These are phyloP conservation scores for Tyrannus savana DNA, from an alignment of 2,113 vertebrate genomes.

Conservation along the genomic window DNA sequence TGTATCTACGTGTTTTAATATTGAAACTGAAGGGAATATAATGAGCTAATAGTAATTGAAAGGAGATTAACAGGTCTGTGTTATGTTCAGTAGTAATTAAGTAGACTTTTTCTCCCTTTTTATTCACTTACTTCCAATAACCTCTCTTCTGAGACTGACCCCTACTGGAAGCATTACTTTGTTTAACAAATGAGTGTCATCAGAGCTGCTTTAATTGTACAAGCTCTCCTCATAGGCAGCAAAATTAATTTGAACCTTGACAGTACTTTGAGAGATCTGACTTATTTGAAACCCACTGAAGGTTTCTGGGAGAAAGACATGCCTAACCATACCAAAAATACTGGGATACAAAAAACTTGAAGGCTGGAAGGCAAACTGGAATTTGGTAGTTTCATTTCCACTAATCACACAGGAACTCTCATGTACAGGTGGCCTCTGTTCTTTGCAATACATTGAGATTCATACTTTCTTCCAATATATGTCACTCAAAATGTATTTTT, in stretches of 20 bases:
- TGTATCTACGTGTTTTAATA: not conserved
- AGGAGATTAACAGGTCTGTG: not conserved
- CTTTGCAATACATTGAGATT: not conserved
- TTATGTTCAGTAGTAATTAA: not conserved
- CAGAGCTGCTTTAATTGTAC: not conserved
- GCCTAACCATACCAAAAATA: not conserved
- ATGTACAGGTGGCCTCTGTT: not conserved
- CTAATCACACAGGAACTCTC: not conserved
- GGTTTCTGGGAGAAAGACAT: not conserved
- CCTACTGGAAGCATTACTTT: not conserved
- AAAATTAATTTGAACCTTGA: not conserved
- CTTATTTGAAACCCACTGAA: not conserved
- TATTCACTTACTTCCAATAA: not conserved
- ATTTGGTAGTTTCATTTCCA: not conserved
- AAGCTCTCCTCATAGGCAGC: not conserved
- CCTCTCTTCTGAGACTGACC: not conserved
- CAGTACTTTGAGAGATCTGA: not conserved
- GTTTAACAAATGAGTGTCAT: not conserved
- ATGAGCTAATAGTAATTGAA: not conserved
- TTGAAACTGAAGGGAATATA: not conserved
- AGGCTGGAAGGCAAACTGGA: not conserved
- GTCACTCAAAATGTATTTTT: not conserved
- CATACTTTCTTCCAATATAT: not conserved
- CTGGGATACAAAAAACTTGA: not conserved
- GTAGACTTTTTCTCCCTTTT: not conserved